Percentiles rank a stretch among this genome's conserved stretches.
Evolutionary conservation across 2,888 invertebrate genomes (phyloP).

Genomic region (Rotaria sp.): DNA sequence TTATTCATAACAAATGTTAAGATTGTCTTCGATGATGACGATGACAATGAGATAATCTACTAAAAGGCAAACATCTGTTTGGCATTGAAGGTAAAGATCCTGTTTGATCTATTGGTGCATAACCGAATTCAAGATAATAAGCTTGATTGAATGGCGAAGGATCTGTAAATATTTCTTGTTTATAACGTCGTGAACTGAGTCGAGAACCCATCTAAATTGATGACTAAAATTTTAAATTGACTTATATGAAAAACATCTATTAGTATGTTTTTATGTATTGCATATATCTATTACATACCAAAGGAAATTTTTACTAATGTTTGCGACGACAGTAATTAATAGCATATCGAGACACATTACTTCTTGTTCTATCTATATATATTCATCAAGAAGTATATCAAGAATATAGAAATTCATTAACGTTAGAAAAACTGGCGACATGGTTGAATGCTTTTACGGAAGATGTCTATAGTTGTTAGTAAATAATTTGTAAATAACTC

Average conservation of each 20-base stretch:
- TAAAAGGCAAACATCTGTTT: not conserved
- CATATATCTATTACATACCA: not conserved
- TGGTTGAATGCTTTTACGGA: not conserved
- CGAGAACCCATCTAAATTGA: not conserved
- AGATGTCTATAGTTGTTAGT: too few relatives aligned
- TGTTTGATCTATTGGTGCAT: not conserved
- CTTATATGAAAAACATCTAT: not conserved
- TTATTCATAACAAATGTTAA: not conserved
- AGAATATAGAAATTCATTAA: not conserved
- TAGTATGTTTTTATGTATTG: too few relatives aligned
- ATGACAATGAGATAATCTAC: not conserved
- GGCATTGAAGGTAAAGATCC: not conserved
- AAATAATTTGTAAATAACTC: not conserved
- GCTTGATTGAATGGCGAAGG: not conserved
- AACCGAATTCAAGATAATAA: not conserved
- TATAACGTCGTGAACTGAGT: not conserved
- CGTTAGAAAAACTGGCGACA: not conserved
- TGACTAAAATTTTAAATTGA: not conserved
- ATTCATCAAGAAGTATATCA: not conserved
- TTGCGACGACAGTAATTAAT: not conserved
- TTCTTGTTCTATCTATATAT: not conserved
- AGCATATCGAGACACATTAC: not conserved
- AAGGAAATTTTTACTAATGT: not conserved
- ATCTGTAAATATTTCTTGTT: too few relatives aligned
- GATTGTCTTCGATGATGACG: not conserved